Base-by-base conservation (phyloP, 2,797 vertebrate genomes). In the Galaxias olidus region DNA sequence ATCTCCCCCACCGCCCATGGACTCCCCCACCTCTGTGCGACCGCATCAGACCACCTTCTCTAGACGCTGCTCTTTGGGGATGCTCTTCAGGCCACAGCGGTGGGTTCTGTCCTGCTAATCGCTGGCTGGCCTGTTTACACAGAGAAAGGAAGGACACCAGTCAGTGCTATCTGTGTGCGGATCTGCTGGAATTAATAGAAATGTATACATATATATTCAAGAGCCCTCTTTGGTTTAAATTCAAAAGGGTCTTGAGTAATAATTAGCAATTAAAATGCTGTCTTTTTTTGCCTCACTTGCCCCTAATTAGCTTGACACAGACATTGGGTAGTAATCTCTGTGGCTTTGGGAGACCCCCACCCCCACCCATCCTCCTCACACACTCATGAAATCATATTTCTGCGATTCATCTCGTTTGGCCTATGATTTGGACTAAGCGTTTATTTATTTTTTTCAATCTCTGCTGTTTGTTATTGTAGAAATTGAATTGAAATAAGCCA, bases 231-330 rank as follows among this genome's bases (percentile, higher is more conserved):
- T 78, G 30, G 2, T 30, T 87, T 84, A 79, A 86, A 84, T 82
- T 78, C 84, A 84, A 89, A 82, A 84, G 65, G 67, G 64, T 50
- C 52, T 66, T 63, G 73, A 64, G 65, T 86, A 84, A 83, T 89
- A 89, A 92, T 91, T 89, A 90, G 88, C 88, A 91, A 91, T 91
- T 91, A 87, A 90, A 92, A 90, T 89, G 66, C 56, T 50, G 59
- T 78, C 61, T 82, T 87, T 79, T 72, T 86, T 86, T 87, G 76
- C 76, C 71, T 83, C 71, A 68, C 74, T 75, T 90, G 84, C 66
- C 68, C 75, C 85, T 89, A 90, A 90, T 90, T 87, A 89, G 84
- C 85, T 72, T 84, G 85, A 89, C 77, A 85, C 75, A 86, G 70
- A 82, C 72, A 74, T 63, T 84, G 74, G 77, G 65, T 66, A 66